Evolutionary conservation across 2,797 vertebrate species (phyloP), one percentile per base, ranked within the genome.

Genomic region (Mormyrus hasselquistii): DNA sequence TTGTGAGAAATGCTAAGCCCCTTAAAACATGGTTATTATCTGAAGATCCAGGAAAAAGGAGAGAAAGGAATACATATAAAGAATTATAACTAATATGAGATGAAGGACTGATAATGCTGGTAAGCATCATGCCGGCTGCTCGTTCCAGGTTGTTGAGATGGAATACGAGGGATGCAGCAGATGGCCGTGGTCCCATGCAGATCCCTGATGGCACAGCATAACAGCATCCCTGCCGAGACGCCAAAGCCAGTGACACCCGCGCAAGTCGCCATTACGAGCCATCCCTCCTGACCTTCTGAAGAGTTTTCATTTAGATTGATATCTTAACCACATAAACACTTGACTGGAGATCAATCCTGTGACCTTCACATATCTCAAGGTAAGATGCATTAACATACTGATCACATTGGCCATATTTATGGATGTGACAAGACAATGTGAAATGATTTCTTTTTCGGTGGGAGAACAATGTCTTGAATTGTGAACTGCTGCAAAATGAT

Each of bases 301-400:
- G 92, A 89, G 88, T 90, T 73, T 89, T 94, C 94, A 95, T 96
- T 95, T 95, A 96, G 94, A 96, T 94, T 91, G 89, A 94, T 94
- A 96, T 96, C 94, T 95, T 93, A 91, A 88, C 90, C 92, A 94
- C 94, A 94, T 95, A 93, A 94, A 94, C 91, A 92, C 93, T 92
- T 94, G 85, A 95, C 95, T 95, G 93, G 90, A 95, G 95, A 96
- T 96, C 95, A 95, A 95, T 96, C 92, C 91, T 9, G 87, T 93
- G 94, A 95, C 95, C 95, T 96, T 96, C 93, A 93, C 88, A 92
- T 91, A 90, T 89, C 93, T 62, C 34, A 95, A 94, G 93, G 91
- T 92, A 92, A 93, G 90, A 76, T 89, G 90, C 92, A 92, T 93
- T 91, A 94, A 92, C 55, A 57, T 47, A 19, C 41, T 53, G 52